Conservation (phyloP, 2,888 invertebrate species). For the Chydorus sphaericus region DNA sequence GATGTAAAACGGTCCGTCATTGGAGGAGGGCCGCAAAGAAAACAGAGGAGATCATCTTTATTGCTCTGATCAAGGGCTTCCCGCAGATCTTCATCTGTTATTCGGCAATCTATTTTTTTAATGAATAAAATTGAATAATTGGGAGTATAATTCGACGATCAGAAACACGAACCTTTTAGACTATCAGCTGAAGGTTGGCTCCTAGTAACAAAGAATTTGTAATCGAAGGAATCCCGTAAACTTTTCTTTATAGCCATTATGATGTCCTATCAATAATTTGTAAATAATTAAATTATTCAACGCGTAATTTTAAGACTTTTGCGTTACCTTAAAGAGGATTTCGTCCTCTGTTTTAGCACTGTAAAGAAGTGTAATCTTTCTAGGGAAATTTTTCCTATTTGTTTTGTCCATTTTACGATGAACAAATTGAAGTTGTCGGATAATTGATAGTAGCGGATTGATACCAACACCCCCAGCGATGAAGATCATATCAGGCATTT, state of each 20-base stretch:
- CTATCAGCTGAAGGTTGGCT: background rate
- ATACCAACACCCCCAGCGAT: slow-evolving; percentile 35
- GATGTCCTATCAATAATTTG: background rate
- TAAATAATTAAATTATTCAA: background rate
- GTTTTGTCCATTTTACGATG: too few relatives aligned
- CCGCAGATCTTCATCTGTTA: background rate
- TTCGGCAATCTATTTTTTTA: background rate
- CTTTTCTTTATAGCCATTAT: background rate
- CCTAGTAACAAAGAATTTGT: background rate
- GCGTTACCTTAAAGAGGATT: slow-evolving; percentile 28
- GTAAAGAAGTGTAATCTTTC: slow-evolving; percentile 26
- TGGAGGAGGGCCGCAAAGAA: slow-evolving; percentile 23
- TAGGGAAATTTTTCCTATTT: slow-evolving; percentile 16
- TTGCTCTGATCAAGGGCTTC: background rate
- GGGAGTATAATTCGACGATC: too few relatives aligned
- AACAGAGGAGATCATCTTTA: slow-evolving; percentile 14
- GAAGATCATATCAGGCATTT: slow-evolving; percentile 25
- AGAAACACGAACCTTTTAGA: too few relatives aligned
- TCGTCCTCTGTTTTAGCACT: slow-evolving; percentile 28
- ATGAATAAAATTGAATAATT: too few relatives aligned
- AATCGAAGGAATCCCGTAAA: background rate
- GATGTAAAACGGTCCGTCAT: slow-evolving; percentile 21
- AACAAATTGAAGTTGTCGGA: slow-evolving; percentile 18
- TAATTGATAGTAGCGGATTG: slow-evolving; percentile 32
- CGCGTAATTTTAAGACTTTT: background rate